phyloP scores from a whole-genome alignment of 2,888 invertebrate species.

The Electrophaes corylata region DNA sequence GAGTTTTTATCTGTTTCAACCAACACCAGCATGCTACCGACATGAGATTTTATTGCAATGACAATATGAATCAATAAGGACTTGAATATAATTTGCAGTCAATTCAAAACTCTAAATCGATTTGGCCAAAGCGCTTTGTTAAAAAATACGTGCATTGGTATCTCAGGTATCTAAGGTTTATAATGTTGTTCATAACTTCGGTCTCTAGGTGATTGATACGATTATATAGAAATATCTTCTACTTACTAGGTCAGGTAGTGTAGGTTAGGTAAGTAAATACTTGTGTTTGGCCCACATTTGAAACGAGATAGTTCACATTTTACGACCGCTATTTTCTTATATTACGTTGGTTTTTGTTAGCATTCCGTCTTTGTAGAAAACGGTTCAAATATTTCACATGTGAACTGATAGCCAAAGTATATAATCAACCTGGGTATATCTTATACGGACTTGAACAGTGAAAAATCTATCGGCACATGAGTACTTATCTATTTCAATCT shows the following conservation, averaged over 20 bases:
- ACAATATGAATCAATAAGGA: too few relatives aligned
- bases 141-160: too few relatives aligned
- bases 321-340: slow-evolving; percentile 29
- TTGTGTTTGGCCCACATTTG: slow-evolving; percentile 26
- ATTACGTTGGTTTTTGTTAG: slow-evolving; percentile 21
- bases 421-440: too few relatives aligned
- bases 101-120: too few relatives aligned
- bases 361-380: slow-evolving; percentile 26
- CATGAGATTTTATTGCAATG: too few relatives aligned
- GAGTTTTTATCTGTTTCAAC: too few relatives aligned
- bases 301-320: slow-evolving; percentile 32
- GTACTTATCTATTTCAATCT: not conserved
- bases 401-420: slow-evolving; percentile 3
- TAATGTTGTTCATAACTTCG: not conserved
- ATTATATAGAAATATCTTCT: slow-evolving; percentile 24
- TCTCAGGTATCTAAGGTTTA: too few relatives aligned
- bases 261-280: slow-evolving; percentile 1
- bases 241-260: slow-evolving; percentile 1
- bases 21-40: too few relatives aligned
- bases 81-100: too few relatives aligned
- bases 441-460: too few relatives aligned
- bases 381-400: slow-evolving; percentile 21
- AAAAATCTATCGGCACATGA: too few relatives aligned
- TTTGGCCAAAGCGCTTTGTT: too few relatives aligned
- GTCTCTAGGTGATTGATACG: slow-evolving; percentile 12